Conservation (phyloP, 2,888 invertebrate genomes). For the Acronicta psi region DNA sequence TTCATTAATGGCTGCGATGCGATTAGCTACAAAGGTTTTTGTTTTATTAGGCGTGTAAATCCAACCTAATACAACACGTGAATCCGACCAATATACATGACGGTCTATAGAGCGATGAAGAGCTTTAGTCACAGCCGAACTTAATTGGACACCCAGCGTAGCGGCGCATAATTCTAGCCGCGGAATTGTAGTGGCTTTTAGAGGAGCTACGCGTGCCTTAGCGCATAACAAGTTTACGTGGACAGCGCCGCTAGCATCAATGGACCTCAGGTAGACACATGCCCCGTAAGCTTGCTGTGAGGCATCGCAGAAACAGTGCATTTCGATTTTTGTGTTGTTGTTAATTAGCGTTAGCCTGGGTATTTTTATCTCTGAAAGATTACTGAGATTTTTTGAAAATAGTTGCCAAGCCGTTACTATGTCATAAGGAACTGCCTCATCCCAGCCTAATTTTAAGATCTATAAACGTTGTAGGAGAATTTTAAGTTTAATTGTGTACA, state of each 20-base stretch:
- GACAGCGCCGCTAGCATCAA: no score
- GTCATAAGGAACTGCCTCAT: no score
- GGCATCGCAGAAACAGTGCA: not conserved
- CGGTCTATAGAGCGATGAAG: not conserved
- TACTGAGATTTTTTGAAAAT: no score
- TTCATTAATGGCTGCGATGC: not conserved
- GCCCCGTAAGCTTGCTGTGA: not conserved
- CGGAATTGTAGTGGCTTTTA: not conserved
- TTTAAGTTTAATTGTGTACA: not conserved
- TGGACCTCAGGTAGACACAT: not conserved
- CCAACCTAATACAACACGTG: no score
- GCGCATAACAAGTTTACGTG: not conserved
- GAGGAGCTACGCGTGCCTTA: not conserved
- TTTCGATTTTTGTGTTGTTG: not conserved
- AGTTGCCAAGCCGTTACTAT: no score
- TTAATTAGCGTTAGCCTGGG: no score
- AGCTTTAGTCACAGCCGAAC: not conserved
- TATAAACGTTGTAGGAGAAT: not conserved
- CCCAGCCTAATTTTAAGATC: not conserved
- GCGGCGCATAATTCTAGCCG: constrained; percentile 1
- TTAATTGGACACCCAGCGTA: not conserved
- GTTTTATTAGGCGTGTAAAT: not conserved
- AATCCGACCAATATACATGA: no score
- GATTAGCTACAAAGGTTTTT: constrained; percentile 1
- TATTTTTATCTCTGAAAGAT: no score